Evolutionary conservation across 1,140 invertebrate species (phyloP).

Genomic region (Phortica variegata): DNA sequence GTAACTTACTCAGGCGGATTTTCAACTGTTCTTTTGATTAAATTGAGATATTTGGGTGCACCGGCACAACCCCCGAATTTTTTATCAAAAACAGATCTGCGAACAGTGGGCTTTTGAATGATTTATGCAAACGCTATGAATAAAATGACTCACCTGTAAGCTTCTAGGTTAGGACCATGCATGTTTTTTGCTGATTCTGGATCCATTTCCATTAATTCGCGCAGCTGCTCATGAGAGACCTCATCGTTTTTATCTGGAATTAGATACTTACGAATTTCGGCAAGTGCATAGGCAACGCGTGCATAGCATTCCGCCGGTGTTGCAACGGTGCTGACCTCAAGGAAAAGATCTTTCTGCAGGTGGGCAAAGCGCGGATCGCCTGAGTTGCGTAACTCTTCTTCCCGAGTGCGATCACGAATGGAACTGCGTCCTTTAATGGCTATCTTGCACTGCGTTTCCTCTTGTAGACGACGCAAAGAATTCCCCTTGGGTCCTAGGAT

Average conservation of each 20-base stretch:
- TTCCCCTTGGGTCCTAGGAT: slow-evolving; percentile 89
- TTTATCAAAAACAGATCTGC: slow-evolving; percentile 43
- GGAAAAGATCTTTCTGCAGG: slow-evolving; percentile 83
- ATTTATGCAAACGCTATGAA: too few species aligned
- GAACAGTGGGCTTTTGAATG: background rate
- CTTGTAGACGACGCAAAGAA: slow-evolving; percentile 83
- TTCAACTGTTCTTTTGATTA: slow-evolving; percentile 43
- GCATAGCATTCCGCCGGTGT: slow-evolving; percentile 84
- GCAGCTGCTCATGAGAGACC: slow-evolving; percentile 49
- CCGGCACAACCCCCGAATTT: slow-evolving; percentile 31
- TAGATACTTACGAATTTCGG: slow-evolving; percentile 74
- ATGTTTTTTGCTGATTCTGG: slow-evolving; percentile 43
- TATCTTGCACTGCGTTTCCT: slow-evolving; percentile 90
- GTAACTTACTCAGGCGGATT: slow-evolving; percentile 52
- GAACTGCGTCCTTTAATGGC: slow-evolving; percentile 85
- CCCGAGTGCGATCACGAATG: slow-evolving; percentile 86
- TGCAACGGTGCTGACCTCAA: slow-evolving; percentile 82
- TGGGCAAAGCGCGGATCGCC: slow-evolving; percentile 87
- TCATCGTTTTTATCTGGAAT: slow-evolving; percentile 65
- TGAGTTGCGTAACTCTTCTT: slow-evolving; percentile 79
- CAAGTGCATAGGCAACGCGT: slow-evolving; percentile 78
- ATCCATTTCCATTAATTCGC: slow-evolving; percentile 53
- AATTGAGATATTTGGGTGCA: slow-evolving; percentile 36
- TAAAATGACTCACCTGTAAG: slow-evolving; percentile 31
- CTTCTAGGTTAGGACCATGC: slow-evolving; percentile 36